phyloP scores from a whole-genome alignment of 64 coral and sea anemone genomes.

The Pocillopora damicornis region DNA sequence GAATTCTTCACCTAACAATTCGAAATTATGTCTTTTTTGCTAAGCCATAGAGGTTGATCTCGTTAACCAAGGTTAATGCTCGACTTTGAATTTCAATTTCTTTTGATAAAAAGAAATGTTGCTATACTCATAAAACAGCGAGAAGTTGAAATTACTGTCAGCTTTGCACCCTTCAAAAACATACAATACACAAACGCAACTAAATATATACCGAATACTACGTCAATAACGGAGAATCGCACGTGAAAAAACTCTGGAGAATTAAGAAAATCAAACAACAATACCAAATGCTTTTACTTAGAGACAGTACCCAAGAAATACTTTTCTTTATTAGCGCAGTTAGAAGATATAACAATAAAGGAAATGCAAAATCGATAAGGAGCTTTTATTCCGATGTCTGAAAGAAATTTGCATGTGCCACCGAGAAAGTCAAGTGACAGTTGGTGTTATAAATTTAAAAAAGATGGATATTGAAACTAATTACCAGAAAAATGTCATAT shows the following conservation, averaged over 20 bases:
- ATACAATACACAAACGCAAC: neutral
- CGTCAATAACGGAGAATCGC: too few species aligned
- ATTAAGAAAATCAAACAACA: neutral
- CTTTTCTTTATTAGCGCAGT: neutral
- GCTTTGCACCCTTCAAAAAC: neutral
- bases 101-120: neutral
- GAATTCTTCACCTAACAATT: neutral
- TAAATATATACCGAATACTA: too few species aligned
- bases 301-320: too few species aligned
- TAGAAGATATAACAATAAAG: neutral
- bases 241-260: neutral
- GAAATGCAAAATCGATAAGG: neutral
- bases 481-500: neutral
- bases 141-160: neutral
- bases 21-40: neutral
- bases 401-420: neutral
- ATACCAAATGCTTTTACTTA: too few species aligned
- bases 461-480: neutral
- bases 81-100: neutral
- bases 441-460: neutral
- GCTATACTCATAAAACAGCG: neutral
- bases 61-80: neutral
- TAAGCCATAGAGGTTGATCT: neutral
- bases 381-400: neutral
- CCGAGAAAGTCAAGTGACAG: neutral